Evolutionary conservation across 2,888 invertebrate genomes (phyloP), one percentile per base, ranked within the genome.

Genomic region (Athrips mouffetella): DNA sequence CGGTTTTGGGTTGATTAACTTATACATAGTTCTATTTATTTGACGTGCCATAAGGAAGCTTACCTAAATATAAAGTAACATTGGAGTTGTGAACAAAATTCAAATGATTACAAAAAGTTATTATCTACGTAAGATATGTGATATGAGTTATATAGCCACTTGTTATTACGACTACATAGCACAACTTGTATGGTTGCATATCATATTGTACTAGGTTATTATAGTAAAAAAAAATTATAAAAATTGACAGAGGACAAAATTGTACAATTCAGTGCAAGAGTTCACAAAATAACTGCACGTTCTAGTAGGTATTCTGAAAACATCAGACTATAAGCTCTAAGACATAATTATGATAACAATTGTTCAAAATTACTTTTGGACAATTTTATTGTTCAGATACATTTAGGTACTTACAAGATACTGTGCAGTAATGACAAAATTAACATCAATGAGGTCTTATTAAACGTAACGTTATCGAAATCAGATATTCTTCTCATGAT

Each of bases 51-150:
- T 87, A 83, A 65, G 11, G 60, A 71, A 71, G 60, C 50, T 59
- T 67, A 68, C 67, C 76, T 62, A 70, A 70, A 65, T 68, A 65
- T 68, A 67, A 70, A 67, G 75, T 72, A 80, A 85, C 79, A 70
- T 79, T 76, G 69, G 86, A 80, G 88, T 88, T 88, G 88, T 87
- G 88, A 88, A 72, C 70, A 52, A 76, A 79, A 81, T 78, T 79
- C 73, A 83, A 79, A 81, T 70, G 58, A 80, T 82, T 75, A 76
- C 67, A 73, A 72, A 73, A 67, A 72, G 64, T 71, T 80, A 76
- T 76, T 76, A 83, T 79, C 82, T 85, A 88, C 88, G 86, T 87
- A 87, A 87, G 75, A 73, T 81, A 80, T 88, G 87, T 88, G 87
- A 88, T 88, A 86, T 80, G 79, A 76, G 75, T 80, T 78, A 68